Percentiles rank a stretch among this genome's conserved stretches.
These are phyloP conservation scores for Theretra japonica DNA, from an alignment of 2,888 invertebrate species.

Conservation along the genomic window DNA sequence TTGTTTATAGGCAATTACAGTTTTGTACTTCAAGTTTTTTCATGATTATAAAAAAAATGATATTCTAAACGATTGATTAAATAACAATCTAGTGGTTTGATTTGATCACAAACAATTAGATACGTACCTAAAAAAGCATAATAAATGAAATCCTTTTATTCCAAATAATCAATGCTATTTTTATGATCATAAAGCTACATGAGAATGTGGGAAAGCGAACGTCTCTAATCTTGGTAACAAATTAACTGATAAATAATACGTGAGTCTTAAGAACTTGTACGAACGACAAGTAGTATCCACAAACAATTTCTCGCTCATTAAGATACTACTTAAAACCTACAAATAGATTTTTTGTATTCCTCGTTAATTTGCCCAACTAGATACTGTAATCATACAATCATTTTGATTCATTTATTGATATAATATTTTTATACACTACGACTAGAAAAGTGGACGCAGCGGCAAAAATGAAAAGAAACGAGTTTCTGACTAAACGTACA, in stretches of 20 bases:
- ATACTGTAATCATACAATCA: conserved; percentile 12
- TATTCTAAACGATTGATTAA: too few relatives aligned
- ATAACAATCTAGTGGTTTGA: too few relatives aligned
- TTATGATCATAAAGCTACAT: too few relatives aligned
- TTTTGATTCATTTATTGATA: conserved; percentile 2
- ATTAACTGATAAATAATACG: neutral
- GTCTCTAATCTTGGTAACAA: too few relatives aligned
- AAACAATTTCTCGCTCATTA: neutral
- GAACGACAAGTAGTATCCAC: neutral
- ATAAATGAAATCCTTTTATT: too few relatives aligned
- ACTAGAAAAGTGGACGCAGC: conserved; percentile 19
- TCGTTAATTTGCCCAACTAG: neutral
- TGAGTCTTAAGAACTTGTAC: neutral
- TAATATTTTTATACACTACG: neutral
- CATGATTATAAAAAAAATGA: too few relatives aligned
- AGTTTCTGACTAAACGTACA: conserved; percentile 19
- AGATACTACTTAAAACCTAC: neutral
- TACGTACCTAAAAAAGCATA: too few relatives aligned
- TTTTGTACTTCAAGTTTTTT: too few relatives aligned
- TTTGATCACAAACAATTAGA: too few relatives aligned
- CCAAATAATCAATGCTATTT: too few relatives aligned
- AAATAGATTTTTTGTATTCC: neutral
- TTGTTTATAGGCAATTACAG: too few relatives aligned
- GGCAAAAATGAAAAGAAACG: conserved; percentile 19
- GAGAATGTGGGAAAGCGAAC: too few relatives aligned